Conservation (phyloP, 1,140 invertebrate species). For the Aphelenchoides fujianensis region DNA sequence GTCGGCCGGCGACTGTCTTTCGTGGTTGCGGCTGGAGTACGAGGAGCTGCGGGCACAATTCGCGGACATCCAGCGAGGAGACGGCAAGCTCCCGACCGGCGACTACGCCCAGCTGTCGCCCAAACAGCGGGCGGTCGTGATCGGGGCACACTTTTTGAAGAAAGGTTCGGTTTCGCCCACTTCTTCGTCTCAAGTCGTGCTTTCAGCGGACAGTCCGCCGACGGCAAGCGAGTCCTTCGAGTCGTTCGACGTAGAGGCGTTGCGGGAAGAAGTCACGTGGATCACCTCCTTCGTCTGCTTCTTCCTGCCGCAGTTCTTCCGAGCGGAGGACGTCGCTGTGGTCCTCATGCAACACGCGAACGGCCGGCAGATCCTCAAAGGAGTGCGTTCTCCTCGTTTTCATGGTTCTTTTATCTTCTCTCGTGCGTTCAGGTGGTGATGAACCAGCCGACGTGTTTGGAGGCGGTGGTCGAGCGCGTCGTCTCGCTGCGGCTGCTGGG, state of each 20-base stretch:
- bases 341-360: slow-evolving; percentile 11
- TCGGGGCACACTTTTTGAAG: slow-evolving; percentile 8
- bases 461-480: slow-evolving; percentile 6
- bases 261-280: slow-evolving; percentile 31
- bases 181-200: neutral
- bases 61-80: neutral
- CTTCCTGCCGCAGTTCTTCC: slow-evolving; percentile 18
- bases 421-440: slow-evolving; percentile 23
- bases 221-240: slow-evolving; percentile 15
- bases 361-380: slow-evolving; percentile 11
- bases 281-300: slow-evolving; percentile 26
- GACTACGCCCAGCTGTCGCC: neutral
- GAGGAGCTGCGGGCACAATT: neutral
- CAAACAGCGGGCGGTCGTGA: slow-evolving; percentile 10
- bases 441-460: slow-evolving; percentile 25
- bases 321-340: slow-evolving; percentile 11
- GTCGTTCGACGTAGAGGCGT: slow-evolving; percentile 25
- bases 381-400: slow-evolving; percentile 20
- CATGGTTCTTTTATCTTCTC: no score
- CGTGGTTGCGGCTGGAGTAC: neutral
- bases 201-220: slow-evolving; percentile 16
- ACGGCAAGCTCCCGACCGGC: neutral
- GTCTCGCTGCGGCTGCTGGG: neutral
- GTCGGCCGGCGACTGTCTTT: neutral
- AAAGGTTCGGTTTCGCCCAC: neutral